These are phyloP conservation scores for Ceyx melanurus DNA, from an alignment of 2,113 vertebrate genomes.

Conservation along the genomic window DNA sequence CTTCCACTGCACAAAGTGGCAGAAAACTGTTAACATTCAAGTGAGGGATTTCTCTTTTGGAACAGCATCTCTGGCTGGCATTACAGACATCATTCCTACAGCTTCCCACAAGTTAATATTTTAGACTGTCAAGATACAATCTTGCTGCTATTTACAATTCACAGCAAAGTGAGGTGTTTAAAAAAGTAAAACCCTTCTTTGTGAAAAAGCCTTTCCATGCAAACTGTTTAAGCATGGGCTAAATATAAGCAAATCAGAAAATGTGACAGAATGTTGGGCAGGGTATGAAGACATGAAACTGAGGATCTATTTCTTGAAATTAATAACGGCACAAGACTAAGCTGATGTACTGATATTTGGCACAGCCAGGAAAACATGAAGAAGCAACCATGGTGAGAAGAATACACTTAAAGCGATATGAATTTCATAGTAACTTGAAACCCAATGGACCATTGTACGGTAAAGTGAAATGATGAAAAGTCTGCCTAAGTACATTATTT, in stretches of 20 bases:
- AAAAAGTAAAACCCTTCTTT: background rate
- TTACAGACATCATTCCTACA: background rate
- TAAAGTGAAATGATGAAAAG: background rate
- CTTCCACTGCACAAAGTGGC: background rate
- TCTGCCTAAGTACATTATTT: background rate
- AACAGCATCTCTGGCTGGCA: background rate
- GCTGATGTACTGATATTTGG: background rate
- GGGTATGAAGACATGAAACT: background rate
- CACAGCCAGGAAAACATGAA: background rate
- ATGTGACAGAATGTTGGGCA: background rate
- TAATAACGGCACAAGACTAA: background rate
- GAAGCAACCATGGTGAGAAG: background rate
- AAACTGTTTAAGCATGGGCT: background rate
- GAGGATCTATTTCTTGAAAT: background rate
- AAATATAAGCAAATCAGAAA: background rate
- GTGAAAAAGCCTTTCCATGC: background rate
- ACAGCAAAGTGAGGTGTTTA: background rate
- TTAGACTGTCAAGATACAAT: background rate
- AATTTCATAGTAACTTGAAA: background rate
- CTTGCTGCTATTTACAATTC: background rate
- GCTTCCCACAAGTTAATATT: background rate
- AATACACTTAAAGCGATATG: background rate
- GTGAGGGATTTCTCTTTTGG: background rate
- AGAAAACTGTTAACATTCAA: background rate
- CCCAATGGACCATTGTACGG: background rate